These are phyloP conservation scores for Orchesellides sinensis DNA, from an alignment of 2,888 invertebrate species.

Conservation along the genomic window DNA sequence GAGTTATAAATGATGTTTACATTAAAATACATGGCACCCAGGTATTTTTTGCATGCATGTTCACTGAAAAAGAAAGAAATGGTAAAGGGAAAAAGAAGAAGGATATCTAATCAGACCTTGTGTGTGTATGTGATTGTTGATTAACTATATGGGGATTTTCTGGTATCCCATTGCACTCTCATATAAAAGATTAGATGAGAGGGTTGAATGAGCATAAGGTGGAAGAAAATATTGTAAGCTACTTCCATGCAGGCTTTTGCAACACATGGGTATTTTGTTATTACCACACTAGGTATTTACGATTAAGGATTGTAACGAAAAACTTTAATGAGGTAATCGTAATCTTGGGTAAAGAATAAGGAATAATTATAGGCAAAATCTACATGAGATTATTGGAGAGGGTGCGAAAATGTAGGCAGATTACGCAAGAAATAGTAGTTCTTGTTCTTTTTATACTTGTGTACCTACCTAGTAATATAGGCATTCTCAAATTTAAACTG, in stretches of 20 bases:
- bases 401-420: neutral
- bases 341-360: neutral
- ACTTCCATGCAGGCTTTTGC: neutral
- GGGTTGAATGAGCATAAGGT: neutral
- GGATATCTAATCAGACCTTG: constrained; percentile 41
- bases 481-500: too few relatives aligned
- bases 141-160: neutral
- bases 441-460: too few relatives aligned
- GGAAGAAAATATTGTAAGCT: neutral
- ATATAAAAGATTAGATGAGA: constrained; percentile 11
- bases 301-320: neutral
- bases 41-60: neutral
- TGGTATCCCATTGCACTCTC: neutral
- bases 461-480: too few relatives aligned
- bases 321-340: neutral
- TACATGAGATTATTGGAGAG: neutral
- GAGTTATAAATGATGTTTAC: constrained; percentile 14
- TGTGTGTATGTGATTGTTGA: constrained; percentile 15
- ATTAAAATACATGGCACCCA: neutral
- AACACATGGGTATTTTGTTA: neutral
- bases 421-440: too few relatives aligned
- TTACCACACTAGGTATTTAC: neutral
- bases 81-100: constrained; percentile 12
- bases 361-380: neutral
- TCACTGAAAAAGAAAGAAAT: neutral